phyloP scores from a whole-genome alignment of 2,888 invertebrate species.

The Laspeyria flexula region DNA sequence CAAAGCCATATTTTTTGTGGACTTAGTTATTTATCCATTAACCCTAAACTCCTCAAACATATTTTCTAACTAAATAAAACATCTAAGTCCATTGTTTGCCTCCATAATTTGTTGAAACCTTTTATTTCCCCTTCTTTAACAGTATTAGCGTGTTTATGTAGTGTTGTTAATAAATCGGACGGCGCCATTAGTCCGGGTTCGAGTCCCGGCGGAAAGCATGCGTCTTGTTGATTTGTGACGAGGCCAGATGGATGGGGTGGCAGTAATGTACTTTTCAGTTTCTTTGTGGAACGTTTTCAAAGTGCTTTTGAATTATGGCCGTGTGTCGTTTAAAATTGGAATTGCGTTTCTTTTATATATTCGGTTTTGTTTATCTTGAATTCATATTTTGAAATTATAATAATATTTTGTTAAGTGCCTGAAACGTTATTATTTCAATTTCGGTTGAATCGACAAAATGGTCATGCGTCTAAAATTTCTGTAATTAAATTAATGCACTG shows the following conservation, averaged over 20 bases:
- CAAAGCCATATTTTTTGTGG: too few species aligned
- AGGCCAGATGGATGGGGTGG: slow-evolving; percentile 70
- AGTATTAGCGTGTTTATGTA: slow-evolving; percentile 64
- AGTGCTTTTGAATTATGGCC: slow-evolving; percentile 14
- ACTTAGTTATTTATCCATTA: too few species aligned
- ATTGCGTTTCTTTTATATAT: not conserved
- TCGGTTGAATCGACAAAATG: too few species aligned
- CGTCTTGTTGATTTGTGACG: slow-evolving; percentile 83
- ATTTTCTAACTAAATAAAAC: slow-evolving; percentile 10
- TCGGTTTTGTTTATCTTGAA: too few species aligned
- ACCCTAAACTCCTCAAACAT: not conserved
- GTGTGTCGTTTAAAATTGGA: not conserved
- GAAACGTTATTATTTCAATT: too few species aligned
- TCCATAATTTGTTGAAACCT: slow-evolving; percentile 37
- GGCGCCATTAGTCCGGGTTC: slow-evolving; percentile 71
- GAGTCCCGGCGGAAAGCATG: slow-evolving; percentile 77
- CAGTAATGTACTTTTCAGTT: slow-evolving; percentile 22
- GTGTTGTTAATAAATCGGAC: slow-evolving; percentile 71
- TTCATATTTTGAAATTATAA: not conserved
- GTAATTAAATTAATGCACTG: too few species aligned
- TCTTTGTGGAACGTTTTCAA: slow-evolving; percentile 13
- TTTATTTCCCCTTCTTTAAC: slow-evolving; percentile 61
- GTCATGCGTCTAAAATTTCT: too few species aligned
- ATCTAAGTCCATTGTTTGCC: slow-evolving; percentile 12
- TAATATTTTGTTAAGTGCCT: too few species aligned